These are phyloP conservation scores for Trichacis sp. DNA, from an alignment of 2,888 invertebrate genomes.

Conservation along the genomic window DNA sequence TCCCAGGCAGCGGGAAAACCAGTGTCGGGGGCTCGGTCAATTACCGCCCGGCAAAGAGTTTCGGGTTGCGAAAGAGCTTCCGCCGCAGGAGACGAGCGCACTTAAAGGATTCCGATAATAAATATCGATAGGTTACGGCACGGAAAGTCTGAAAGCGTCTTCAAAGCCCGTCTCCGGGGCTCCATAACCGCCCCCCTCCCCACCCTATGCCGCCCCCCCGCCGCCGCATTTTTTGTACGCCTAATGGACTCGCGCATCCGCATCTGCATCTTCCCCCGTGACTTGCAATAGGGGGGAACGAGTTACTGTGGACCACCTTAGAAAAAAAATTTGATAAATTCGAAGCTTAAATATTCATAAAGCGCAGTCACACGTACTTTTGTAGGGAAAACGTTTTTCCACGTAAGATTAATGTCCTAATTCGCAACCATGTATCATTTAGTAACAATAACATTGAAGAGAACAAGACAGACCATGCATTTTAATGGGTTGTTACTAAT, in stretches of 20 bases:
- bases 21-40: neutral
- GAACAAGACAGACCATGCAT: no score
- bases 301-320: no score
- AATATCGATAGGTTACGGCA: conserved; percentile 56
- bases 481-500: no score
- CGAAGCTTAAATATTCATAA: no score
- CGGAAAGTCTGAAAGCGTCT: conserved; percentile 33
- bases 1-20: neutral
- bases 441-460: no score
- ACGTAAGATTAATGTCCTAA: no score
- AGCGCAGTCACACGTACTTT: no score
- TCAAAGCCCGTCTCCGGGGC: conserved; percentile 36
- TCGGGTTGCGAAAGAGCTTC: neutral
- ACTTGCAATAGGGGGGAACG: no score
- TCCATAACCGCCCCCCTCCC: conserved; percentile 18
- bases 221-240: conserved; percentile 32
- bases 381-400: no score
- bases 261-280: conserved; percentile 36
- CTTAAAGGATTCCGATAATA: conserved; percentile 52
- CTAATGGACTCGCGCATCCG: conserved; percentile 31
- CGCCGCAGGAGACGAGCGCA: conserved; percentile 34
- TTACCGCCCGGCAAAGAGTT: neutral
- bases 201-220: neutral
- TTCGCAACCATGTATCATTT: no score
- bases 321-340: no score